These are phyloP conservation scores for Rutpela maculata DNA, from an alignment of 2,888 invertebrate genomes.

Conservation along the genomic window DNA sequence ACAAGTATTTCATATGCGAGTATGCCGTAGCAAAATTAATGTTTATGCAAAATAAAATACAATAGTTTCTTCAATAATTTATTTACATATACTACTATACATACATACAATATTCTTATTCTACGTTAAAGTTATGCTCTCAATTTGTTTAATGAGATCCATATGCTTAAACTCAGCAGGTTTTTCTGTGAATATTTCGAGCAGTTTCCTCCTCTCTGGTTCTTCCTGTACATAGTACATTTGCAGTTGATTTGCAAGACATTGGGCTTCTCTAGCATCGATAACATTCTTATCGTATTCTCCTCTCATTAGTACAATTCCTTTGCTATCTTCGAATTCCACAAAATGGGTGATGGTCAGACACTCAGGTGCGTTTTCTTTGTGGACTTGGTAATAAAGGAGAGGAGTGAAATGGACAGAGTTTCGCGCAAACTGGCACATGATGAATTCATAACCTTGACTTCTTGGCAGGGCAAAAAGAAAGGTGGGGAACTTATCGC, in stretches of 20 bases:
- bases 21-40: no score
- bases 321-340: constrained; percentile 83
- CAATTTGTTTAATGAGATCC: constrained; percentile 87
- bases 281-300: constrained; percentile 89
- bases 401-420: constrained; percentile 90
- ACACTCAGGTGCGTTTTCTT: constrained; percentile 93
- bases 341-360: constrained; percentile 87
- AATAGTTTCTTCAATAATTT: neutral
- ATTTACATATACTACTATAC: neutral
- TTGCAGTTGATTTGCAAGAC: constrained; percentile 89
- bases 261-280: constrained; percentile 87
- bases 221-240: constrained; percentile 86
- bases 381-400: constrained; percentile 89
- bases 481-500: constrained; percentile 82
- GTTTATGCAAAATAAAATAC: neutral
- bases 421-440: constrained; percentile 84
- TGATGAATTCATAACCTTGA: constrained; percentile 90
- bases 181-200: constrained; percentile 82
- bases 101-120: neutral
- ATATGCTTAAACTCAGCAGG: constrained; percentile 88
- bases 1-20: no score
- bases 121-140: constrained; percentile 74
- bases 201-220: constrained; percentile 77
- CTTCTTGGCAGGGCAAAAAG: constrained; percentile 87
- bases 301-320: constrained; percentile 88